Conservation (phyloP, 1,140 invertebrate genomes). For the Drosophila navojoa region DNA sequence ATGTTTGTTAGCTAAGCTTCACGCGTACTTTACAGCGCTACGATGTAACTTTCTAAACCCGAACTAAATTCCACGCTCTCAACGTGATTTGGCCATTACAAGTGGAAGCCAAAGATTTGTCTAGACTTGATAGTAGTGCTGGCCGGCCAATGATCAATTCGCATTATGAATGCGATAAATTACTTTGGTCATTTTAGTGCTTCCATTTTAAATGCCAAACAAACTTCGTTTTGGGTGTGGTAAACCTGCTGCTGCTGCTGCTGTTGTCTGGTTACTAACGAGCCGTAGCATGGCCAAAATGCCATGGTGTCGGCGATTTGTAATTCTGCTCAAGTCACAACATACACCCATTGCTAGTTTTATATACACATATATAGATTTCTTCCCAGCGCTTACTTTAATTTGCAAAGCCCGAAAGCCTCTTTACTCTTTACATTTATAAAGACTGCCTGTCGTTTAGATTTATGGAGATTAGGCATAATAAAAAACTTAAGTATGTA, state of each 20-base stretch:
- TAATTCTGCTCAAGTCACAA: slow-evolving; percentile 33
- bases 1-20: neutral
- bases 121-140: neutral
- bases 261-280: slow-evolving; percentile 4
- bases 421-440: too few species aligned
- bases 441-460: too few species aligned
- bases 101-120: slow-evolving; percentile 19
- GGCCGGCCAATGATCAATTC: slow-evolving; percentile 1
- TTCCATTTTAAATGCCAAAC: slow-evolving; percentile 45
- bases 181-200: slow-evolving; percentile 12
- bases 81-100: slow-evolving; percentile 40
- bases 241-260: slow-evolving; percentile 21
- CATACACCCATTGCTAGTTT: slow-evolving; percentile 27
- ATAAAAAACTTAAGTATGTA: too few species aligned
- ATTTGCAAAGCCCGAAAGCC: too few species aligned
- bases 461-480: too few species aligned
- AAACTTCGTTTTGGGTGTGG: slow-evolving; percentile 41
- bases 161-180: slow-evolving; percentile 3
- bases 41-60: slow-evolving; percentile 41
- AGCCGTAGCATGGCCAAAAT: slow-evolving; percentile 15
- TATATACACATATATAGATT: neutral
- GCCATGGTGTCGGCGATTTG: slow-evolving; percentile 43
- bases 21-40: slow-evolving; percentile 22
- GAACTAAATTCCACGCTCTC: slow-evolving; percentile 9
- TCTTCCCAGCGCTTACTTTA: too few species aligned